Evolutionary conservation across 2,888 invertebrate species (phyloP), one percentile per base, ranked within the genome.

Genomic region (Caenorhabditis sinica): DNA sequence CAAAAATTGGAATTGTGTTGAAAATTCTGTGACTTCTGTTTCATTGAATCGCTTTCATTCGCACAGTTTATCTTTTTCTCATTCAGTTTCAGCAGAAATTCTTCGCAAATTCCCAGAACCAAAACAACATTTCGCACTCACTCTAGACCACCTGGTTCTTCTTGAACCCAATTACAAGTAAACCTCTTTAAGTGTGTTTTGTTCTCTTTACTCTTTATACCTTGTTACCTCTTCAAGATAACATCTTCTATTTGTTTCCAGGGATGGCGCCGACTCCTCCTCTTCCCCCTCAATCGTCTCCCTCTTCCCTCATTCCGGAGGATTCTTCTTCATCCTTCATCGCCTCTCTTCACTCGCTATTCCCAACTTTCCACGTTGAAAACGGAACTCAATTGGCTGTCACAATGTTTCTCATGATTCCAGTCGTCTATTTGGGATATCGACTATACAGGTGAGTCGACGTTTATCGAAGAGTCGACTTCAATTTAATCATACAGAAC

Each of bases 401-500:
- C 45, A 72, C 80, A 28, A 88, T 88, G 88, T 60, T 88, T 61
- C 53, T 80, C n/a, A 33, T 79, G 30, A 73, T 88, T 58, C 88
- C 88, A 33, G 63, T 86, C 8, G 68, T 82, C 20, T 88, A 88
- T 60, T 28, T 88, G 56, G 85, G 74, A 51, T 88, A 88, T 77
- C 53, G 88, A n/a, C 45, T 86, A 63, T 83, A 75, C 82, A 83
- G 86, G 87, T 87, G n/a, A 60, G 40, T 13, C 6, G 3, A 8
- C 4, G 0, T 23, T 71, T 71, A 28, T 36, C 5, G 15, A 56
- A 17, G 17, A n/a, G 28, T 30, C n/a, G 15, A 33, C 17, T 15
- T 8, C 40, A 65, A 36, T 28, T 58, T 20, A 13, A 76, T 13
- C 49, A n/a, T 82, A 77, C 75, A 87, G 92, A 45, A 92, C 92